phyloP scores from a whole-genome alignment of 2,888 invertebrate genomes.

The Cantharis nigra region DNA sequence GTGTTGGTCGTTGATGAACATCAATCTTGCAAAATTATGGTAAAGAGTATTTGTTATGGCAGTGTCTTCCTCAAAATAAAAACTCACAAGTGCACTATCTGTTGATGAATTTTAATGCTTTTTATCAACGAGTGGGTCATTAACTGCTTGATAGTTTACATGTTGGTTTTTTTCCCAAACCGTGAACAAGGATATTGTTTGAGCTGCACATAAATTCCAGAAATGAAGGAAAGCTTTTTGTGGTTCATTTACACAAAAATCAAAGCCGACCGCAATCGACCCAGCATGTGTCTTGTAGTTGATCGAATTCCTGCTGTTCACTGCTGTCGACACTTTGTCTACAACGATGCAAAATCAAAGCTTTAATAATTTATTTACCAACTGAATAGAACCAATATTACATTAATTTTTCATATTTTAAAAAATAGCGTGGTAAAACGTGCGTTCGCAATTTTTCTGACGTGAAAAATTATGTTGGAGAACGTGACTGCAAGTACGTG shows the following conservation, averaged over 20 bases:
- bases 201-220: slow-evolving; percentile 6
- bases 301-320: slow-evolving; percentile 35
- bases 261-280: slow-evolving; percentile 33
- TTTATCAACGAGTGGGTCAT: slow-evolving; percentile 13
- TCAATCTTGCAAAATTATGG: slow-evolving; percentile 37
- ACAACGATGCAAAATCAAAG: slow-evolving; percentile 16
- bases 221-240: background rate
- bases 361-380: background rate
- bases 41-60: slow-evolving; percentile 36
- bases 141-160: slow-evolving; percentile 7
- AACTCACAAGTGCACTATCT: slow-evolving; percentile 20
- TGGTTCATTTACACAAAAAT: slow-evolving; percentile 35
- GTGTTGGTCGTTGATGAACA: slow-evolving; percentile 15
- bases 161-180: background rate
- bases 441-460: background rate
- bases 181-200: slow-evolving; percentile 10
- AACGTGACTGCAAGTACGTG: background rate
- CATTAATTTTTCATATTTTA: background rate
- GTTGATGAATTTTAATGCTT: slow-evolving; percentile 12
- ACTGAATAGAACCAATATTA: background rate
- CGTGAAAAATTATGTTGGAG: background rate
- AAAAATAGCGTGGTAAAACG: background rate
- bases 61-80: slow-evolving; percentile 31
- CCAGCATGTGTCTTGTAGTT: slow-evolving; percentile 37
- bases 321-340: slow-evolving; percentile 31